Evolutionary conservation across 2,888 invertebrate genomes (phyloP), one percentile per base, ranked within the genome.

Genomic region (Thelaira solivaga): DNA sequence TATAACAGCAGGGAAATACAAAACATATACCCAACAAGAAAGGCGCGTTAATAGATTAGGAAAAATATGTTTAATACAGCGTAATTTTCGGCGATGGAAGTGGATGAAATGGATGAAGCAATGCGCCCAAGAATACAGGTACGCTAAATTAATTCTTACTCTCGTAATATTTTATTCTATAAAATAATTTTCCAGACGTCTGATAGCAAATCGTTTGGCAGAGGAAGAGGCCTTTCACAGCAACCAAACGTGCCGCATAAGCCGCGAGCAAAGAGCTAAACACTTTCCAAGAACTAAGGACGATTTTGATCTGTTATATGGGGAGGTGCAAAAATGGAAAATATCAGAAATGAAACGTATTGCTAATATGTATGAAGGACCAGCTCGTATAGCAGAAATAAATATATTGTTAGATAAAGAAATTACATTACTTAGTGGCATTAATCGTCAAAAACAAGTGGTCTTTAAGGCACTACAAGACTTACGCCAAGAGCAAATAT

Each of bases 231-330:
- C 83, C 13, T 84, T 86, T 24, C 64, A 85, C 45, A 82, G 83
- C 13, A 82, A 83, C 91, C 76, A 82, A 29, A 80, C 83, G 31
- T 73, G 81, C 75, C 83, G 86, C 65, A 89, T 90, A 11, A 90
- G 90, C 79, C 91, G 91, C 31, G 93, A 93, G 83, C 89, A 93
- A 13, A 88, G 92, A 29, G 91, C 92, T 5, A 93, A 92, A 87
- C 92, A 92, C n/a, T 93, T 92, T 84, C 95, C 95, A 0, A 91
- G 91, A 82, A 92, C 92, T 4, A 91, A 92, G 69, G 91, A 92
- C 82, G 95, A 95, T 86, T 95, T 95, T 83, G 93, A 93, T 81
- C 91, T 94, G 89, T 89, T 95, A 1, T 94, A 93, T 84, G 91
- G 92, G 18, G 88, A 89, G 77, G 86, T 89, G 20, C 83, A 84